These are phyloP conservation scores for Lethrus apterus DNA, from an alignment of 1,140 invertebrate species.

Conservation along the genomic window DNA sequence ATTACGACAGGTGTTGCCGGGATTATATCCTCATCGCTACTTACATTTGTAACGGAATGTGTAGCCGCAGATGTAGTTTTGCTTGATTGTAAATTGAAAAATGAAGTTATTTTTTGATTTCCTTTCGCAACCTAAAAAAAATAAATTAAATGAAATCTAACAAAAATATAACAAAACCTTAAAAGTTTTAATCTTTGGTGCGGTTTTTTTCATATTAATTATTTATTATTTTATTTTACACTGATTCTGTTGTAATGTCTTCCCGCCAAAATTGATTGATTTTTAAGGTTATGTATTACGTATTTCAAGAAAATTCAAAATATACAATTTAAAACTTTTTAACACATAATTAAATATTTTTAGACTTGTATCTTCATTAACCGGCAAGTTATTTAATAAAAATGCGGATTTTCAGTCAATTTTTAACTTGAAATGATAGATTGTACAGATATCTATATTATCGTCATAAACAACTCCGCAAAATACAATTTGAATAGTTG, in stretches of 20 bases:
- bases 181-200: background rate
- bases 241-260: background rate
- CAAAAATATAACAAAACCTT: background rate
- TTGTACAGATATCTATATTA: too few species aligned
- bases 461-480: too few species aligned
- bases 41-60: background rate
- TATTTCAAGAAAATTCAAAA: background rate
- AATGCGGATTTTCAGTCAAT: too few species aligned
- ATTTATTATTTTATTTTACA: background rate
- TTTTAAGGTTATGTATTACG: background rate
- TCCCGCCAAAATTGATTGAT: background rate
- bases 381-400: too few species aligned
- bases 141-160: background rate
- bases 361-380: too few species aligned
- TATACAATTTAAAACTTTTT: constrained; percentile 1
- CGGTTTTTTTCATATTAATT: background rate
- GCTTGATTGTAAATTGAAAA: constrained; percentile 9
- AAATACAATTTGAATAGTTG: too few species aligned
- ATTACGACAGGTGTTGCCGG: background rate
- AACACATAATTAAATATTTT: constrained; percentile 1
- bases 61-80: background rate
- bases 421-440: too few species aligned
- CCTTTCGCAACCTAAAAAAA: constrained; percentile 13
- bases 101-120: constrained; percentile 17
- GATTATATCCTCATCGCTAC: background rate